Base-by-base conservation (phyloP, 2,797 vertebrate species). In the Alosa sapidissima region DNA sequence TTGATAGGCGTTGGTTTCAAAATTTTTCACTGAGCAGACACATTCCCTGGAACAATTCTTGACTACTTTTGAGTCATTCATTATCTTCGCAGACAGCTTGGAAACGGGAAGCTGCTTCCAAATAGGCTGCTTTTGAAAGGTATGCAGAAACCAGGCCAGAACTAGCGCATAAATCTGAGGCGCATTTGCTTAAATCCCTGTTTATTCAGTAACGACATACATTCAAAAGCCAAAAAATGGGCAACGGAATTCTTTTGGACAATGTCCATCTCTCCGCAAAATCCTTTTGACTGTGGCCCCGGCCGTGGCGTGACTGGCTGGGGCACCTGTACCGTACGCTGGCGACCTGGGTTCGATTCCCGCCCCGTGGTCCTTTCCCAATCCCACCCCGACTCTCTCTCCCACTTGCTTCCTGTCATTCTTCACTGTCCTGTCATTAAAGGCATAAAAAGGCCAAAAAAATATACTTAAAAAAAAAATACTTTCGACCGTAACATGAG, bases 61-160 rank as follows among this genome's bases (percentile, higher is more conserved):
- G 16, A 75, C 11, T 41, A 75, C 68, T 41, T 75, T 75, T 33
- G 36, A 75, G 68, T 78, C 72, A 78, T 78, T 47, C 41, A 78
- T 78, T 78, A 78, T 16, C 45, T 8, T 47, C 41, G 41, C 72
- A 78, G 72, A 78, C 72, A 78, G 16, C 72, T 78, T 78, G 41
- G 72, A 47, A 7, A 78, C 14, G 72, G 41, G 72, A n/a, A 78
- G 36, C 16, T 47, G 16, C 72, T 47, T 47, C 36, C 72, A 78
- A 72, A 21, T 5, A 55, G 72, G 14, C 72, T 9, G 16, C 41
- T 78, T 78, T 47, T 8, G 36, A 47, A 19, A 78, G 19, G 72
- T 78, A 78, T 78, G 72, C 72, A 78, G 68, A 75, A 19, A 41
- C 72, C 72, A 78, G 5, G 36, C 72, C 72, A 78, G 72, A 78